Evolutionary conservation across 2,797 vertebrate species (phyloP).

Genomic region (Phaenicophaeus curvirostris): DNA sequence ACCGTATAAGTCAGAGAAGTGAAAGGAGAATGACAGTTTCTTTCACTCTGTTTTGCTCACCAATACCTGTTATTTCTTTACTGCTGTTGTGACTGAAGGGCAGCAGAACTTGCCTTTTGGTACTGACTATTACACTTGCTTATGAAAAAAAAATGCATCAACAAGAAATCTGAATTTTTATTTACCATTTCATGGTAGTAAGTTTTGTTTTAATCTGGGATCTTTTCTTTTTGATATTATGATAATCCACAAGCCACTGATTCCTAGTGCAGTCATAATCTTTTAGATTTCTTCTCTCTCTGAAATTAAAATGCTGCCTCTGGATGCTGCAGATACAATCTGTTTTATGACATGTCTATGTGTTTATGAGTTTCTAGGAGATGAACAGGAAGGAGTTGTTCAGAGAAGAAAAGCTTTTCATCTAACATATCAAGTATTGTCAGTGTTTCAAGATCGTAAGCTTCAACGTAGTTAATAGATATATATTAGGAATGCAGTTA

Average conservation of each 20-base stretch:
- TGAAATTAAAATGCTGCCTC: slow-evolving; percentile 58
- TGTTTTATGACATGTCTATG: slow-evolving; percentile 36
- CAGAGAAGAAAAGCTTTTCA: slow-evolving; percentile 43
- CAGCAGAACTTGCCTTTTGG: neutral
- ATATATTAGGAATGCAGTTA: neutral
- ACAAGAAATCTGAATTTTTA: neutral
- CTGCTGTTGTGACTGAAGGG: neutral
- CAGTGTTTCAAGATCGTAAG: neutral
- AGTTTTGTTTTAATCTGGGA: slow-evolving; percentile 21
- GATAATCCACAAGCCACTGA: slow-evolving; percentile 10
- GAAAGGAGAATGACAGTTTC: neutral
- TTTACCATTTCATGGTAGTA: neutral
- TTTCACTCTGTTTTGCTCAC: neutral
- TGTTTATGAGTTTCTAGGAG: slow-evolving; percentile 51
- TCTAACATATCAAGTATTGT: slow-evolving; percentile 13
- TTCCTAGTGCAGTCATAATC: neutral
- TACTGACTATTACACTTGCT: neutral
- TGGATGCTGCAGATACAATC: slow-evolving; percentile 44
- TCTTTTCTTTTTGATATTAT: slow-evolving; percentile 41
- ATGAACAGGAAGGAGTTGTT: slow-evolving; percentile 14
- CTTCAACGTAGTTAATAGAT: neutral
- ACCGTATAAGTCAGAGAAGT: neutral
- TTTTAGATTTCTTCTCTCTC: slow-evolving; percentile 19
- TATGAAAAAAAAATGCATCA: neutral
- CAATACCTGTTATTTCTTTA: neutral